Conservation (phyloP, 2,888 invertebrate genomes). For the Agrilus cyanescens region DNA sequence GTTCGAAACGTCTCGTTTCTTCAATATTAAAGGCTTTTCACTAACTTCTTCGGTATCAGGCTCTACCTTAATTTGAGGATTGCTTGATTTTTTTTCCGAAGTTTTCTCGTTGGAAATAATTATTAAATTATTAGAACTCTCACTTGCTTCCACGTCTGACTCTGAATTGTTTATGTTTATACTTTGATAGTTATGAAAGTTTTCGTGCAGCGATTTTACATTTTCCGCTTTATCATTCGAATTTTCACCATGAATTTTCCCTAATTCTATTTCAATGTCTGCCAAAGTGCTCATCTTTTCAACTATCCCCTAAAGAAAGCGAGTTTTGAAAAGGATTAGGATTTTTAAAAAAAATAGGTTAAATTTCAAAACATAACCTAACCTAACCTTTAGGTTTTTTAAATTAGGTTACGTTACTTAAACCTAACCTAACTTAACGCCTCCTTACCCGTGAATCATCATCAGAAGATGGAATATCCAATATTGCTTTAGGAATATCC, state of each 20-base stretch:
- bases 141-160: no score
- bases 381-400: background rate
- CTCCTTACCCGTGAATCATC: slow-evolving; percentile 24
- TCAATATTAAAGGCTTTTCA: slow-evolving; percentile 28
- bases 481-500: slow-evolving; percentile 27
- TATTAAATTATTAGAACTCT: no score
- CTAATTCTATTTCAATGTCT: slow-evolving; percentile 32
- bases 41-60: slow-evolving; percentile 16
- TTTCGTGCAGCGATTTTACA: background rate
- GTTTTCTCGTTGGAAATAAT: no score
- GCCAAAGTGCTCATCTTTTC: slow-evolving; percentile 24
- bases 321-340: background rate
- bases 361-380: background rate
- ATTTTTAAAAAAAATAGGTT: background rate
- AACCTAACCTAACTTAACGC: background rate
- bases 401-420: background rate
- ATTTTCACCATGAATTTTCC: slow-evolving; percentile 27
- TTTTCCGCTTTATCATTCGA: slow-evolving; percentile 8
- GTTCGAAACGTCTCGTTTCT: slow-evolving; percentile 17
- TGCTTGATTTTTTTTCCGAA: no score
- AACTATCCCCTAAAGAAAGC: background rate
- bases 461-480: slow-evolving; percentile 33
- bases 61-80: slow-evolving; percentile 21
- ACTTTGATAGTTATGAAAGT: no score
- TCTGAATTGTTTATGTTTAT: no score